phyloP scores from a whole-genome alignment of 1,140 invertebrate genomes.

The Sinonovacula constricta region DNA sequence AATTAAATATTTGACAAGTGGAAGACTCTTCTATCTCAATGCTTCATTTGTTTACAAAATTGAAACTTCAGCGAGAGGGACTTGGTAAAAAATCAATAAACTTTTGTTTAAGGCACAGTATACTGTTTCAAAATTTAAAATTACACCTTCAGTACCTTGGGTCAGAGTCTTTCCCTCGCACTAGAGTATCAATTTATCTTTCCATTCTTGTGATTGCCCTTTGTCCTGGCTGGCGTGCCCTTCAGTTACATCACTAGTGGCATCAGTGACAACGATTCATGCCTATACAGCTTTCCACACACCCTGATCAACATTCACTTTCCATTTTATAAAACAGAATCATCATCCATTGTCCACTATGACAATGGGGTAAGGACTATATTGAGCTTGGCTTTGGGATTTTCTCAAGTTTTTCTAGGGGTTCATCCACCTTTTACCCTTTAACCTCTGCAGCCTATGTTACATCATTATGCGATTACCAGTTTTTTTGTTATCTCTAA shows the following conservation, averaged over 20 bases:
- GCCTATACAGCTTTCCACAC: not conserved
- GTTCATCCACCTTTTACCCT: conserved; percentile 17
- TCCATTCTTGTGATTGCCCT: conserved; percentile 7
- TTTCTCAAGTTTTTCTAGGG: no score
- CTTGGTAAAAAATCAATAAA: not conserved
- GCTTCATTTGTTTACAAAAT: not conserved
- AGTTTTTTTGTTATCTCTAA: conserved; percentile 41
- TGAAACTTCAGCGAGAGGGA: not conserved
- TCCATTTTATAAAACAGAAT: not conserved
- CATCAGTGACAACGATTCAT: not conserved
- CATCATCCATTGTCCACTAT: conserved; percentile 22
- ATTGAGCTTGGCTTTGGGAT: not conserved
- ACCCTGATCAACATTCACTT: not conserved
- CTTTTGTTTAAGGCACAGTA: not conserved
- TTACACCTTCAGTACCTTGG: conserved; percentile 22
- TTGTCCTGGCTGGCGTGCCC: conserved; percentile 26
- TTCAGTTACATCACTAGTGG: conserved; percentile 45
- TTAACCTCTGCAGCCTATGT: not conserved
- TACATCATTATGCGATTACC: conserved; percentile 26
- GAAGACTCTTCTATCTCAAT: not conserved
- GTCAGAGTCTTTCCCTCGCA: conserved; percentile 13
- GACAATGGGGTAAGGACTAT: conserved; percentile 17
- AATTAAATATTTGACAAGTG: not conserved
- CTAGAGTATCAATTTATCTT: conserved; percentile 27
- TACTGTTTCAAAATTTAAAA: not conserved